A percentile compares a stretch with the other conserved stretches of the same genome.
Evolutionary conservation across 2,113 vertebrate species (phyloP).

Genomic region (Raja brachyura): DNA sequence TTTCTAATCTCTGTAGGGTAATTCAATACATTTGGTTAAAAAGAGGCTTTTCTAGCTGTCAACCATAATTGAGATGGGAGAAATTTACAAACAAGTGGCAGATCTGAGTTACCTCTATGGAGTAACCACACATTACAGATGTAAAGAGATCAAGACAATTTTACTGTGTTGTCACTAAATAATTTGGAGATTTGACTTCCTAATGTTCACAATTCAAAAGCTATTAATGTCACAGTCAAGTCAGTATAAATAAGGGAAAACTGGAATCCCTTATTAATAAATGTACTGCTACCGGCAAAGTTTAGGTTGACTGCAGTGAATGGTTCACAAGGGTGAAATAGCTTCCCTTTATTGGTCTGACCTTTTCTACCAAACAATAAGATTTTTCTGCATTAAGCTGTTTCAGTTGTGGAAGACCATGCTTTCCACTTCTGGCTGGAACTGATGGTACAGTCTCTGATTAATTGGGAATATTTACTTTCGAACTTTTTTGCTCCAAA

Average conservation of each 20-base stretch:
- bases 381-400: background rate
- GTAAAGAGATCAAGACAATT: conserved; percentile 42
- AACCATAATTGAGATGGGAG: conserved; percentile 12
- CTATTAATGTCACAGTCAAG: background rate
- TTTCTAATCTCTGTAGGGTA: conserved; percentile 2
- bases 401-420: background rate
- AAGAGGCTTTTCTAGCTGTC: background rate
- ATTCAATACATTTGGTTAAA: conserved; percentile 14
- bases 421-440: background rate
- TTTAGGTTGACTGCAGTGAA: background rate
- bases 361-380: background rate
- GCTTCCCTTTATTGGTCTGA: background rate
- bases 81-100: conserved; percentile 41
- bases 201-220: conserved; percentile 1
- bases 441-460: background rate
- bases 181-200: background rate
- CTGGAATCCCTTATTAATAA: background rate
- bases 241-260: background rate
- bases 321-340: background rate
- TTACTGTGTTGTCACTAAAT: background rate
- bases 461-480: background rate
- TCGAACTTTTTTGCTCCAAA: background rate
- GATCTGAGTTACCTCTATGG: conserved; percentile 46
- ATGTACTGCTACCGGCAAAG: background rate
- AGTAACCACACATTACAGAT: conserved; percentile 46